Conservation (phyloP, 2,113 vertebrate species). For the Tichodroma muraria region DNA sequence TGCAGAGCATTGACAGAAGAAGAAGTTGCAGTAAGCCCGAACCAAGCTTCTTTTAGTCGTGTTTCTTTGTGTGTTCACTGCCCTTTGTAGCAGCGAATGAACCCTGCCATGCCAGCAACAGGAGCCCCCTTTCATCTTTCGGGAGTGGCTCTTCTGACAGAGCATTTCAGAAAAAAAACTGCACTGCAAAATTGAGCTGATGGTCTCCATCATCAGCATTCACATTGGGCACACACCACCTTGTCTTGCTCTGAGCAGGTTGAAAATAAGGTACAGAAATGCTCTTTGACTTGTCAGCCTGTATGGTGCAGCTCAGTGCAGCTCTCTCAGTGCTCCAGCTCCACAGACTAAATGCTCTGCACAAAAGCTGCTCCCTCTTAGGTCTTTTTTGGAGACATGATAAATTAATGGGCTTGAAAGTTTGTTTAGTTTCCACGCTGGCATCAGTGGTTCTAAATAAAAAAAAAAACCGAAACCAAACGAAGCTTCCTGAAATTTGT, state of each 20-base stretch:
- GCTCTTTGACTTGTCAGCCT: neutral
- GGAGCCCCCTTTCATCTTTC: neutral
- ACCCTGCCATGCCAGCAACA: neutral
- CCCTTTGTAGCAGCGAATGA: neutral
- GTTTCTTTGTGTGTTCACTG: neutral
- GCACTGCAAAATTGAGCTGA: neutral
- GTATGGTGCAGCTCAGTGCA: neutral
- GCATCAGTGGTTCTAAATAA: neutral
- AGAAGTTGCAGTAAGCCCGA: neutral
- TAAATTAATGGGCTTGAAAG: neutral
- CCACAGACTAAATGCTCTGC: neutral
- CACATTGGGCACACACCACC: neutral
- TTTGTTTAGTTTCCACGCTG: neutral
- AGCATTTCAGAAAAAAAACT: neutral
- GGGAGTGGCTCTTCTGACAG: neutral
- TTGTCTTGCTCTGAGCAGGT: neutral
- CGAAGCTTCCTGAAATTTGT: neutral
- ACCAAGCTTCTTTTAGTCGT: neutral
- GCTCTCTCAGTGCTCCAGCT: neutral
- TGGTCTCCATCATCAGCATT: neutral
- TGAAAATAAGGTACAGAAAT: neutral
- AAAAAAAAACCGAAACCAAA: fast-evolving
- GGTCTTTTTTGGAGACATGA: neutral
- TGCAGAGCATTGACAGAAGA: neutral
- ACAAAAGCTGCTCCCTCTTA: neutral